phyloP scores from a whole-genome alignment of 35 echinoderm and acorn worm species.

The Apostichopus japonicus region DNA sequence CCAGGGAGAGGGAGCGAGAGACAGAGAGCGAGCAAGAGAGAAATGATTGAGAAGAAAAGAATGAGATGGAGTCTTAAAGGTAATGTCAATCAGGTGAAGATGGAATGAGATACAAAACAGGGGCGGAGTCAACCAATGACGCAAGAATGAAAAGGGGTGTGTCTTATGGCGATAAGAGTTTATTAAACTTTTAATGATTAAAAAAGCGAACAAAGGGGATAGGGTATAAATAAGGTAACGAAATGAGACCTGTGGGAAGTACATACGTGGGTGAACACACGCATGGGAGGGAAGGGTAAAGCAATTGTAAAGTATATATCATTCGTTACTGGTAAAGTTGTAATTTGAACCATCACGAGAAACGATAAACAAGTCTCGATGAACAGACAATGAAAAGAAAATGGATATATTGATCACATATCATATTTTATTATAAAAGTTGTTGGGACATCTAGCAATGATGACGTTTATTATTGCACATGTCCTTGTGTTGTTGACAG shows the following conservation, averaged over 20 bases:
- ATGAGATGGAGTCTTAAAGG: background rate
- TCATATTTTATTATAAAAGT: too few species aligned
- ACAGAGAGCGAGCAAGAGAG: background rate
- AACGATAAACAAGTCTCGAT: background rate
- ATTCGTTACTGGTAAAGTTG: too few species aligned
- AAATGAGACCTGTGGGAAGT: background rate
- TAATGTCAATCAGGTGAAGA: conserved; percentile 7
- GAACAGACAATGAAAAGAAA: background rate
- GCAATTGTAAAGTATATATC: too few species aligned
- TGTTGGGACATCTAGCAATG: too few species aligned
- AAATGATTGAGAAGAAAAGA: background rate
- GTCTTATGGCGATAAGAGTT: background rate
- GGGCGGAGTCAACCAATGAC: background rate
- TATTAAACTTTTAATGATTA: too few species aligned
- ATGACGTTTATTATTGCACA: too few species aligned
- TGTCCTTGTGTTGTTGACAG: too few species aligned
- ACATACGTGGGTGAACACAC: background rate
- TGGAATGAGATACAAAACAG: background rate
- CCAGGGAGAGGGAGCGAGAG: too few species aligned
- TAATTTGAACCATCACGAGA: background rate
- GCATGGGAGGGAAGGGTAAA: background rate
- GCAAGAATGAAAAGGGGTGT: background rate
- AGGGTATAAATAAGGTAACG: too few species aligned
- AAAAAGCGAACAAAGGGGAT: too few species aligned
- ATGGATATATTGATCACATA: too few species aligned